phyloP scores from a whole-genome alignment of 2,888 invertebrate genomes.

The Pterostichus madidus region DNA sequence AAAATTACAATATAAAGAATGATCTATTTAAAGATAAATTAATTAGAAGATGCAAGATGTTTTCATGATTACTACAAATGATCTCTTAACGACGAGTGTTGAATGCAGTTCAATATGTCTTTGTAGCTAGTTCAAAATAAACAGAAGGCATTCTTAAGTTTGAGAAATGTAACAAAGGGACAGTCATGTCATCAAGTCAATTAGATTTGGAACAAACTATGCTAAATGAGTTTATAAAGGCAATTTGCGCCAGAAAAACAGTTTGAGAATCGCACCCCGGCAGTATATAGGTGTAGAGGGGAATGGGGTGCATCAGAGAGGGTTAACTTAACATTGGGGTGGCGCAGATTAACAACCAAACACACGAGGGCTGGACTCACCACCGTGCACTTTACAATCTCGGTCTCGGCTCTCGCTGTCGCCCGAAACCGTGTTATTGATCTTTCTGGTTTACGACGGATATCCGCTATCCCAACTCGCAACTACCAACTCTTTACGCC shows the following conservation, averaged over 20 bases:
- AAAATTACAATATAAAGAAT: no score
- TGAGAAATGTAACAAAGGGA: no score
- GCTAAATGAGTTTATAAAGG: constrained; percentile 12
- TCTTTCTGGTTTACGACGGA: constrained; percentile 54
- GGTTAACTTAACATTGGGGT: constrained; percentile 56
- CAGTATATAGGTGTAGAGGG: constrained; percentile 1
- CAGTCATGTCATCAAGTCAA: no score
- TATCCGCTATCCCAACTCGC: constrained; percentile 29
- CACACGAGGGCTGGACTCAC: constrained; percentile 48
- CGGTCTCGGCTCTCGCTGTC: background rate
- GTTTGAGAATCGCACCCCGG: background rate
- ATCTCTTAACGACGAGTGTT: no score
- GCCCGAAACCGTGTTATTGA: constrained; percentile 50
- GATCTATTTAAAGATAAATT: no score
- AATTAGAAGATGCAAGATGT: no score
- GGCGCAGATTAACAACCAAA: constrained; percentile 60
- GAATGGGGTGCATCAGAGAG: constrained; percentile 40
- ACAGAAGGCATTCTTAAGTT: no score
- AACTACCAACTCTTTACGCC: constrained; percentile 34
- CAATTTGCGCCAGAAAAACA: background rate
- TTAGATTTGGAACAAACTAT: background rate
- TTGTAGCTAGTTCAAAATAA: no score
- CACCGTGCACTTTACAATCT: constrained; percentile 43
- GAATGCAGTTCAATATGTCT: no score
- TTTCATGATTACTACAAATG: no score